Base-by-base conservation (phyloP, 2,113 vertebrate species). In the Platysternon megacephalum region DNA sequence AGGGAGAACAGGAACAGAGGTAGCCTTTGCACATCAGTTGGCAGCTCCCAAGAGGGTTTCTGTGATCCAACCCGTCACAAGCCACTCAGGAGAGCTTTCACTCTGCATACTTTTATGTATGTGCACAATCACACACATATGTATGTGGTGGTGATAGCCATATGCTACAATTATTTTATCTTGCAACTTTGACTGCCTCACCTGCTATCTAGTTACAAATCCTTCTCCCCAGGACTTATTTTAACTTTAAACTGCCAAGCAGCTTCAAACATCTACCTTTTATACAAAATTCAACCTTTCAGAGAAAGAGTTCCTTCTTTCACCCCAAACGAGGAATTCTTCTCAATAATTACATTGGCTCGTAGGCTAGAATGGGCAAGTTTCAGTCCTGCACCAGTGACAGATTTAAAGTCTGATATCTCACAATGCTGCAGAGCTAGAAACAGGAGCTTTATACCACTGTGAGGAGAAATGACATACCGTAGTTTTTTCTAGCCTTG, bases 161-260 rank as follows among this genome's bases (percentile, higher is more conserved):
- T 4, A 82, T 44, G 29, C 68, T 87, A 46, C 85, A 79, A 35
- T 10, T 79, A 78, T 19, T 0, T 6, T 1, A 61, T 89, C 4
- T 84, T 72, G 16, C 56, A 49, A 49, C 8, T 76, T 5, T 17
- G 12, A 65, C 14, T 35, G 29, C 32, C 61, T 65, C 3, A 53
- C 12, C 85, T 82, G 10, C 21, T 29, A 2, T 49, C 19, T 52
- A 2, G 5, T 65, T 26, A 46, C 8, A 56, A 89, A 61, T 76
- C 28, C 6, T 1, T 79, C 21, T 85, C 84, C 13, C 10, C 0
- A 0, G 32, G 2, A 2, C 51, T 39, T 65, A 1, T 46, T 94
- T 87, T 86, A 35, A 74, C 5, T 56, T 35, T 65, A 52, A 22
- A 3, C 1, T 4, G 32, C 14, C 32, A 35, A 89, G 3, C n/a